Base-by-base conservation (phyloP, 2,797 vertebrate species). In the Galago senegalensis region DNA sequence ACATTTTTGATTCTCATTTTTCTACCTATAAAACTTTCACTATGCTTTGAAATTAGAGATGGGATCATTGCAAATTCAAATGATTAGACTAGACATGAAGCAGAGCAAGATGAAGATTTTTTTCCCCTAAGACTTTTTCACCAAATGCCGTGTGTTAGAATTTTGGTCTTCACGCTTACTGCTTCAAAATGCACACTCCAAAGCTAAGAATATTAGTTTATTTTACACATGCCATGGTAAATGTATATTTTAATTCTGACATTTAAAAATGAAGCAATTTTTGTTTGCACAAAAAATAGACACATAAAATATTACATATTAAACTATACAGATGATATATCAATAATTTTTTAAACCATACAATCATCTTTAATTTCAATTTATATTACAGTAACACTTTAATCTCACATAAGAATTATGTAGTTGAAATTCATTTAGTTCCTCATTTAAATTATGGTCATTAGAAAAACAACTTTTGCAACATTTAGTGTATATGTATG, bases 231-330 rank as follows among this genome's bases (percentile, higher is more conserved):
- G 40, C 10, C 18, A 31, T 82, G 40, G 56, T 34, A 87, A 76
- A 85, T 91, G 69, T 37, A 37, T 43, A 95, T 94, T 88, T 77
- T 40, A 58, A 69, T 91, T 97, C 58, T 96, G 63, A 76, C 34
- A 61, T 77, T 97, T 95, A 89, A 79, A 79, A 81, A 72, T 46
- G 43, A 89, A 60, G n/a, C 65, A 83, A 34, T 18, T 13, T 76
- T 61, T 23, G 79, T 83, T 56, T 89, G n/a, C 1, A 91, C 1
- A 91, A 60, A 83, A 95, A 92, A 97, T 0, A 83, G 13, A 90
- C 8, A 83, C 93, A 76, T 83, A 79, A 79, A 96, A 84, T 5
- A 53, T 81, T 91, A 75, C 1, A 11, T 83, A 61, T 8, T 53
- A 91, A 90, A 87, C 29, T 89, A 11, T 86, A 70, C 1, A 75